Base-by-base conservation (phyloP, 2,113 vertebrate genomes). In the Muntiacus muntjak region DNA sequence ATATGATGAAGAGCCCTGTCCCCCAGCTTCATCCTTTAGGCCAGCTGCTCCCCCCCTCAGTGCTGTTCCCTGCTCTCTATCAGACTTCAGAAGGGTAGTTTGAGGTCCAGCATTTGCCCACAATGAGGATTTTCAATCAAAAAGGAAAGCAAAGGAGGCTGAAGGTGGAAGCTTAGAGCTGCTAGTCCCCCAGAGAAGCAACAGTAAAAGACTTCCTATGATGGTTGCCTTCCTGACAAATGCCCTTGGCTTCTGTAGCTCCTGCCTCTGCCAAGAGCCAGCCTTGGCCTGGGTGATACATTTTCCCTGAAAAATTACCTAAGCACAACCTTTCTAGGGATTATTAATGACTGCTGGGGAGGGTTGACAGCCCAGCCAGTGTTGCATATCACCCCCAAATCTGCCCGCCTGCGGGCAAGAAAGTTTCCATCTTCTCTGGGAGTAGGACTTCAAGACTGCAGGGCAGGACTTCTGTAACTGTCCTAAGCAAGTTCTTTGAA, bases 271-370 rank as follows among this genome's bases (percentile, higher is more conserved):
- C 95, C 89, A 57, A 91, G 67, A 86, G 36, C 43, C 58, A 55
- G 91, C 23, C 71, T 93, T 76, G 40, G 16, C 86, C 47, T 55
- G 55, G 60, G 50, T 50, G 60, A 57, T 78, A 74, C 10, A 74
- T 84, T 54, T 83, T 79, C 43, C 57, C 55, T 82, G 60, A 85
- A 89, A 90, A 83, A 95, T 87, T 86, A 52, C 71, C 78, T 45
- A 17, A 55, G 36, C 52, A 92, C 43, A 89, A 67, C 71, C 71
- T 91, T 79, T 78, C 87, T 33, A 87, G 60, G 96, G 76, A 89
- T 85, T 96, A 60, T 40, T 82, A 45, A 82, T 17, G 45, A 54
- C 36, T 5, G 0, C 23, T 17, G 33, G 8, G 16, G 55, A 71
- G 45, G 43, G 33, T n/a, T n/a, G 57, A 79, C 36, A 58, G 76